Conservation (phyloP, 2,797 vertebrate species). For the Fistularia tabacaria region DNA sequence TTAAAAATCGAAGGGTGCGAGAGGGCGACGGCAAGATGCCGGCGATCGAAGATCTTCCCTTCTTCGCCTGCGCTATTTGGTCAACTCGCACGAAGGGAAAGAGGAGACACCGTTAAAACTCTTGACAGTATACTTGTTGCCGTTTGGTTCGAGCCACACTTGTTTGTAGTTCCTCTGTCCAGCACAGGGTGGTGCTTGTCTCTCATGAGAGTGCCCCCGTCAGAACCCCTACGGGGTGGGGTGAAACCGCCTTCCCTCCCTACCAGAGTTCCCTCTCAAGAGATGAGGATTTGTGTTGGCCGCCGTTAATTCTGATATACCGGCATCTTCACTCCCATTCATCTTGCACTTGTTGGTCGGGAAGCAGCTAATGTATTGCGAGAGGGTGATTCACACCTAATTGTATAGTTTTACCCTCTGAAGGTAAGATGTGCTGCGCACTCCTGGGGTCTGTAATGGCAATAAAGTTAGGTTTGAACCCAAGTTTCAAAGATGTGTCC, state of each 20-base stretch:
- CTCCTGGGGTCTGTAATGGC: not conserved
- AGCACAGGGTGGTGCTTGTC: constrained; percentile 71
- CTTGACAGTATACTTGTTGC: not conserved
- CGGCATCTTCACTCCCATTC: not conserved
- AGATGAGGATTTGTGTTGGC: constrained; percentile 49
- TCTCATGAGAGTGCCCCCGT: constrained; percentile 54
- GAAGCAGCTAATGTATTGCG: not conserved
- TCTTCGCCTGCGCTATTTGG: too few species aligned
- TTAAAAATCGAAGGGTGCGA: not conserved
- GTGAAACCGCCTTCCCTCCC: constrained; percentile 19
- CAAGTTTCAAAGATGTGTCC: too few species aligned
- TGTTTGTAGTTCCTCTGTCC: constrained; percentile 37
- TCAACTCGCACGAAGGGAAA: too few species aligned
- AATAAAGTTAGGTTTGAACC: too few species aligned
- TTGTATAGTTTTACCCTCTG: not conserved
- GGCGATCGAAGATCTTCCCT: too few species aligned
- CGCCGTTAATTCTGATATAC: constrained; percentile 1
- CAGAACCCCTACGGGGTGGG: constrained; percentile 38
- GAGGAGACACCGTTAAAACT: too few species aligned
- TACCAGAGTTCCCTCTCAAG: constrained; percentile 44
- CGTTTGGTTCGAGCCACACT: not conserved
- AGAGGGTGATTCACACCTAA: not conserved
- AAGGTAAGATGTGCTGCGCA: not conserved
- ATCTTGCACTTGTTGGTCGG: constrained; percentile 12
- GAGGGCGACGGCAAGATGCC: not conserved